These are phyloP conservation scores for Echinometra lucunter DNA, from an alignment of 53 echinoderm and acorn worm genomes.

Conservation along the genomic window DNA sequence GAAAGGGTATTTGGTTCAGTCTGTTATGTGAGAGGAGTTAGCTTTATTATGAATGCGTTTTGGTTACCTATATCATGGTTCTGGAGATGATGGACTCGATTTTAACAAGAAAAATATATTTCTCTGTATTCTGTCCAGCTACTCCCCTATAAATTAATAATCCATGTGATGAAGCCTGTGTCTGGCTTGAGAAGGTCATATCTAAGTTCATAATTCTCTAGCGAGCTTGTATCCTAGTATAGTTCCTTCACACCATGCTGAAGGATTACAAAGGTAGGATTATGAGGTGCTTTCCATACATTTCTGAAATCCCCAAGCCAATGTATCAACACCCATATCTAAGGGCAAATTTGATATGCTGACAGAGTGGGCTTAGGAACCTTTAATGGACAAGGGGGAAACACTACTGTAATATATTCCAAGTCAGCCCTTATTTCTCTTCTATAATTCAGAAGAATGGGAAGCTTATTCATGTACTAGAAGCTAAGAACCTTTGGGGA, in stretches of 20 bases:
- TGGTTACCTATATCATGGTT: neutral
- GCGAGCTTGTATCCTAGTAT: neutral
- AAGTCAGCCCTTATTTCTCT: too few species aligned
- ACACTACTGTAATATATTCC: neutral
- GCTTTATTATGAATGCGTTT: neutral
- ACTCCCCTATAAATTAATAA: neutral
- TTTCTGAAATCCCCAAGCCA: slow-evolving; percentile 4
- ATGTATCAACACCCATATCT: neutral
- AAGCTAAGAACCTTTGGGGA: neutral
- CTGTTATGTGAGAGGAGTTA: neutral
- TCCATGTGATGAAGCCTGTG: neutral
- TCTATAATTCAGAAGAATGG: neutral
- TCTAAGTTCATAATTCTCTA: slow-evolving; percentile 9
- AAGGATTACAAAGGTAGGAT: slow-evolving; percentile 21
- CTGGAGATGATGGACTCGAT: neutral
- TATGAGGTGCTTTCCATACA: slow-evolving; percentile 24
- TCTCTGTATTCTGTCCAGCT: neutral
- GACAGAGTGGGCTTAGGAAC: slow-evolving; percentile 31
- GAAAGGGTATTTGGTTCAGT: neutral
- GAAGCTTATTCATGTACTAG: neutral
- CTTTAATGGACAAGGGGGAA: neutral
- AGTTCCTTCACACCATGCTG: slow-evolving; percentile 28
- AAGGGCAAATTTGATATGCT: slow-evolving; percentile 36
- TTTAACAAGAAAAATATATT: neutral
- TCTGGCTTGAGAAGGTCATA: neutral